Conservation (phyloP, 2,113 vertebrate species). For the Emydocephalus ijimae region DNA sequence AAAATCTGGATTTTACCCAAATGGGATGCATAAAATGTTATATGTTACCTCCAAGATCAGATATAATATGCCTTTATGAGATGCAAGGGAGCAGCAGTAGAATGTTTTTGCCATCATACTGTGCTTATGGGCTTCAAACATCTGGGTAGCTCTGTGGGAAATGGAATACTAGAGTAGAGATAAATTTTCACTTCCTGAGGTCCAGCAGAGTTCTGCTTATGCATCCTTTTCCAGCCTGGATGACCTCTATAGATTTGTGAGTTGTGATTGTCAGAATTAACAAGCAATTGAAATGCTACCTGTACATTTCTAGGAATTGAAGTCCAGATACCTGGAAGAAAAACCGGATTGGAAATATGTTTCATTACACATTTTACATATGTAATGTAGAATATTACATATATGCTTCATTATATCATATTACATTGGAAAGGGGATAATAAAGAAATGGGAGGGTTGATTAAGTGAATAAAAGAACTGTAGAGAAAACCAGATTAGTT, state of each 20-base stretch:
- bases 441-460: background rate
- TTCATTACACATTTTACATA: background rate
- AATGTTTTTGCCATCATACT: background rate
- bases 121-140: background rate
- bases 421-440: background rate
- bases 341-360: background rate
- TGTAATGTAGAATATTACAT: too few relatives aligned
- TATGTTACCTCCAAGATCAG: background rate
- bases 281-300: background rate
- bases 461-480: background rate
- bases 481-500: background rate
- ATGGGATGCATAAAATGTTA: background rate
- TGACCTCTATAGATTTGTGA: background rate
- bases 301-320: background rate
- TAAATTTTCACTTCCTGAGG: background rate
- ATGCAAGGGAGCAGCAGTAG: background rate
- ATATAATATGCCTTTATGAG: background rate
- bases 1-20: background rate
- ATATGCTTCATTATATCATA: background rate
- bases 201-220: background rate
- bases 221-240: background rate
- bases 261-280: background rate
- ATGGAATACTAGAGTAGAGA: background rate
- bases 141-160: background rate
- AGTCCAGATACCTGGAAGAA: background rate